Percentiles rank a stretch among this genome's conserved stretches.
Conservation (phyloP, 1,140 invertebrate genomes). For the Heliconius eleuchia region DNA sequence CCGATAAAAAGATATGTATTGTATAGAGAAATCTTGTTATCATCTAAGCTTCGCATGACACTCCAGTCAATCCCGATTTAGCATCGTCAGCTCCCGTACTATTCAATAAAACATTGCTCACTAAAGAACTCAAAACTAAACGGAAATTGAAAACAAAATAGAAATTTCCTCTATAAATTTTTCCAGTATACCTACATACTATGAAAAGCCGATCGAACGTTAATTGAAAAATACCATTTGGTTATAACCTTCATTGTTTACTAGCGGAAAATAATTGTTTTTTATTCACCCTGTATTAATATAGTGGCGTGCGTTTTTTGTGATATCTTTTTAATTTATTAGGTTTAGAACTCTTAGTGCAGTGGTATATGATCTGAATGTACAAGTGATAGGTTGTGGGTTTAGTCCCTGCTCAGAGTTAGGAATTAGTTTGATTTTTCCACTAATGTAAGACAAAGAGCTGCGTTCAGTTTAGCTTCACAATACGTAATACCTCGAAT, state of each 20-base stretch:
- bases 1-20: too few species aligned
- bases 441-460: too few species aligned
- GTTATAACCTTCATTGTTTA: slow-evolving; percentile 24
- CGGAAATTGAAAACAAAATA: slow-evolving; percentile 32
- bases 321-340: neutral
- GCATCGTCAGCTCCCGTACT: too few species aligned
- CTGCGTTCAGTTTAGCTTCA: too few species aligned
- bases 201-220: slow-evolving; percentile 33
- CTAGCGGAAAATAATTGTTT: slow-evolving; percentile 14
- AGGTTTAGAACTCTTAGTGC: neutral
- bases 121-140: neutral
- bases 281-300: neutral
- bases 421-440: too few species aligned
- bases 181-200: slow-evolving; percentile 7
- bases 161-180: slow-evolving; percentile 20
- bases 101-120: too few species aligned
- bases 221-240: slow-evolving; percentile 42
- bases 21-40: too few species aligned
- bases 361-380: neutral
- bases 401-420: neutral
- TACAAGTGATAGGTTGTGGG: neutral
- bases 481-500: too few species aligned
- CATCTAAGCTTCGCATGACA: too few species aligned
- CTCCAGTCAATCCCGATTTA: too few species aligned
- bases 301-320: neutral